A percentile compares a stretch with the other conserved stretches of the same genome.
Evolutionary conservation across 1,140 invertebrate species (phyloP).

Genomic region (Neodiprion lecontei): DNA sequence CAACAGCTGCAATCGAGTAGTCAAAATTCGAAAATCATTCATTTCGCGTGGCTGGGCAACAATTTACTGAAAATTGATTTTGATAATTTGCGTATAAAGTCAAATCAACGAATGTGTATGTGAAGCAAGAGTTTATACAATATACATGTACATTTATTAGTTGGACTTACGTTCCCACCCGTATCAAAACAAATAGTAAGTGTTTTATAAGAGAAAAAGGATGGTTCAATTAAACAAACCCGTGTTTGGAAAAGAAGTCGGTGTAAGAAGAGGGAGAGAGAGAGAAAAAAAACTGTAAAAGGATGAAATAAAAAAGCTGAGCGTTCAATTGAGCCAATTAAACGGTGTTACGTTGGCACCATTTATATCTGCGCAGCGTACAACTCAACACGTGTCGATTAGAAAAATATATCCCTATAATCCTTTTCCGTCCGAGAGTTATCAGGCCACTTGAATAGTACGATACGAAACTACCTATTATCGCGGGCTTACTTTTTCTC

Average conservation of each 20-base stretch:
- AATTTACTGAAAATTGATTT: too few species aligned
- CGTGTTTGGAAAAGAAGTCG: not conserved
- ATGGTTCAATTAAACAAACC: too few species aligned
- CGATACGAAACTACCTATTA: not conserved
- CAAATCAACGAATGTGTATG: too few species aligned
- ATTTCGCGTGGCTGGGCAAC: too few species aligned
- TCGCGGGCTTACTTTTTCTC: not conserved
- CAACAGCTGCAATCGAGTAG: too few species aligned
- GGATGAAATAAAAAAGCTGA: not conserved
- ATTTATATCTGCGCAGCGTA: not conserved
- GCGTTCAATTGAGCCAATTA: not conserved
- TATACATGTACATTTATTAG: too few species aligned
- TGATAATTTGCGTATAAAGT: too few species aligned
- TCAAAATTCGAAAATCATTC: too few species aligned
- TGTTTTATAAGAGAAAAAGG: too few species aligned
- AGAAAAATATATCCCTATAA: not conserved
- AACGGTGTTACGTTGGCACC: not conserved
- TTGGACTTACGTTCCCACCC: too few species aligned
- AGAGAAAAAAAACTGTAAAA: not conserved
- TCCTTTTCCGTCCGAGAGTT: not conserved
- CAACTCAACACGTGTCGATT: not conserved
- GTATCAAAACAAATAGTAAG: too few species aligned
- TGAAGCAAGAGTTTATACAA: too few species aligned
- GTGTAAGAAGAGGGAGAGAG: not conserved
- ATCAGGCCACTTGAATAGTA: not conserved